Evolutionary conservation across 64 coral and sea anemone genomes (phyloP).

Genomic region (Montipora foliosa): DNA sequence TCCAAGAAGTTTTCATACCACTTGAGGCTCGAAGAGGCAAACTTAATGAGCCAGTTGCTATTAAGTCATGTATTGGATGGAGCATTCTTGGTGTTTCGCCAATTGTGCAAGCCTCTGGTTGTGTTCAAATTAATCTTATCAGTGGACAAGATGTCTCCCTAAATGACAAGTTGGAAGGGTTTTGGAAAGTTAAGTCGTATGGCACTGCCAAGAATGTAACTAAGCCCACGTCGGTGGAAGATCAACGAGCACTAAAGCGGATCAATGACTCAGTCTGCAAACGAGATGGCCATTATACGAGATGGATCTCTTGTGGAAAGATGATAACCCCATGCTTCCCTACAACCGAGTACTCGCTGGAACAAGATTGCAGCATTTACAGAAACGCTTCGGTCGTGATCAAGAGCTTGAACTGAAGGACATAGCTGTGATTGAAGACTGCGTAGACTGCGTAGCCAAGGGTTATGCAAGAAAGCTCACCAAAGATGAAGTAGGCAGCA

Average conservation of each 20-base stretch:
- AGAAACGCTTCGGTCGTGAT: constrained; percentile 35
- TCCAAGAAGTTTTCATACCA: constrained; percentile 59
- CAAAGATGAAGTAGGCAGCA: constrained; percentile 22
- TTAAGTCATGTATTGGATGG: constrained; percentile 60
- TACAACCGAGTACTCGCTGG: constrained; percentile 47
- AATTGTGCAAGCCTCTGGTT: not conserved
- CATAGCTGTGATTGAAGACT: constrained; percentile 24
- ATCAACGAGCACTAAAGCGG: constrained; percentile 18
- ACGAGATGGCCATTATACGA: constrained; percentile 22
- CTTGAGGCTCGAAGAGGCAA: constrained; percentile 56
- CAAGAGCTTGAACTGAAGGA: constrained; percentile 33
- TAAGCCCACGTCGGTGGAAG: constrained; percentile 35
- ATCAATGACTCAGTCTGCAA: constrained; percentile 37
- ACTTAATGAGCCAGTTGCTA: constrained; percentile 47
- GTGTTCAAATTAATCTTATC: not conserved
- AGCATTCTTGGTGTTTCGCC: constrained; percentile 50
- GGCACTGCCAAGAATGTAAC: not conserved
- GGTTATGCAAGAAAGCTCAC: constrained; percentile 55
- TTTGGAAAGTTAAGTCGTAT: constrained; percentile 34
- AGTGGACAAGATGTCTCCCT: not conserved
- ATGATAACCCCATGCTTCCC: constrained; percentile 14
- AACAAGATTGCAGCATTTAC: constrained; percentile 34
- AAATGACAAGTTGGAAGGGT: not conserved
- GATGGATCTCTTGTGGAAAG: constrained; percentile 59
- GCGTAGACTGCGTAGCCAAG: constrained; percentile 15